Base-by-base conservation (phyloP, 2,888 invertebrate species). In the Belgica antarctica region DNA sequence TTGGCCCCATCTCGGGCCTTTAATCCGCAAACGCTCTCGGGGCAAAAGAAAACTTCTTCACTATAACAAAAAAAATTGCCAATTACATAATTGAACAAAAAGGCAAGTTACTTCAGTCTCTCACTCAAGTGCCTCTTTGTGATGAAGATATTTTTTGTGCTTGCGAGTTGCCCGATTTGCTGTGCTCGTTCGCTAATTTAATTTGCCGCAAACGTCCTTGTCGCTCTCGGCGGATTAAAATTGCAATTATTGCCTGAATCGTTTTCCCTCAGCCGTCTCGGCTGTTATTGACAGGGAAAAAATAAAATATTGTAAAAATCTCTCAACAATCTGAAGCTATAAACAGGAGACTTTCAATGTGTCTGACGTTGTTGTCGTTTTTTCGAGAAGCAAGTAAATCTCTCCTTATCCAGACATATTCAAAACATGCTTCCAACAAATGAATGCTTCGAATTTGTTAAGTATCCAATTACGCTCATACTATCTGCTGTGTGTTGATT, bases 291-390 rank as follows among this genome's bases (percentile, higher is more conserved):
- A 2, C n/a, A 41, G 41, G 2, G 15, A 41, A 41, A 41, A 41
- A 41, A 10, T 31, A 31, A n/a, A n/a, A n/a, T n/a, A n/a, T n/a
- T n/a, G n/a, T n/a, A n/a, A n/a, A n/a, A n/a, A n/a, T n/a, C 10
- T 31, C 31, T 41, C 41, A 15, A 52, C 12, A 46, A 8, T 24
- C 12, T 52, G 3, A 22, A 52, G 17, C 52, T 22, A 52, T 52
- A 52, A 52, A 52, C 52, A 52, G 52, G 52, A 52, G 52, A 15
- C 12, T 52, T 52, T 52, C 7, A 22, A 52, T 52, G 52, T 52
- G 52, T 52, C 22, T 52, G 52, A 17, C 4, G 24, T n/a, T 52
- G 52, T 52, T 24, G 52, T 52, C 12, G 52, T 24, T 52, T n/a
- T 46, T 46, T 12, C 34, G 7, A 8, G 12, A 8, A 7, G 8